Percentiles rank a stretch among this genome's conserved stretches.
Conservation (phyloP, 23 tunicate genomes). For the Aplidium turbinatum region DNA sequence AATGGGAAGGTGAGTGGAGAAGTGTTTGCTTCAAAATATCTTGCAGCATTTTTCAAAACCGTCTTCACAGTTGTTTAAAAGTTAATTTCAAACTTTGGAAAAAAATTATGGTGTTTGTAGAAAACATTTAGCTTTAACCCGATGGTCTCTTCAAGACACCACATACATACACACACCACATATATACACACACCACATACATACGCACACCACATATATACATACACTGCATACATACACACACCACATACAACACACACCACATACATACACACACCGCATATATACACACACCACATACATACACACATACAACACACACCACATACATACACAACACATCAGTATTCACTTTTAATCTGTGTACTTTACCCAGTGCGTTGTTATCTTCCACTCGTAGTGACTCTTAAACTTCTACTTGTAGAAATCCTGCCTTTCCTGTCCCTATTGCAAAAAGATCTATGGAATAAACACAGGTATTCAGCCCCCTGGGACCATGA, state of each 20-base stretch:
- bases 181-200: neutral
- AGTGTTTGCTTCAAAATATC: no score
- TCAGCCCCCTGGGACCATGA: slow-evolving; percentile 75
- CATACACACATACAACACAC: neutral
- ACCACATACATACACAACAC: no score
- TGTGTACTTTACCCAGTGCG: no score
- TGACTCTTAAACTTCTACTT: neutral
- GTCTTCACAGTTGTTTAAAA: neutral
- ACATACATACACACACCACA: neutral
- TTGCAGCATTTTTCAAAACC: neutral
- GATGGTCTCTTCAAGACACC: neutral
- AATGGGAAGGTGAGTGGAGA: slow-evolving; percentile 25
- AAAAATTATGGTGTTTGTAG: neutral
- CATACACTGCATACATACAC: neutral
- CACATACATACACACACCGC: neutral
- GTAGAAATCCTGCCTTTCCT: slow-evolving; percentile 44
- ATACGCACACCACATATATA: neutral
- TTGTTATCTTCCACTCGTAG: neutral
- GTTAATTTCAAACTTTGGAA: neutral
- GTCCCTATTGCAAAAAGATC: slow-evolving; percentile 71
- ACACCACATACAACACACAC: no score
- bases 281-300: neutral
- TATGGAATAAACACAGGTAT: slow-evolving; percentile 63
- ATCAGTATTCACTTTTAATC: no score
- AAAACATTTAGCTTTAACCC: neutral